phyloP scores from a whole-genome alignment of 2,113 vertebrate species.

The Eurystomus gularis region DNA sequence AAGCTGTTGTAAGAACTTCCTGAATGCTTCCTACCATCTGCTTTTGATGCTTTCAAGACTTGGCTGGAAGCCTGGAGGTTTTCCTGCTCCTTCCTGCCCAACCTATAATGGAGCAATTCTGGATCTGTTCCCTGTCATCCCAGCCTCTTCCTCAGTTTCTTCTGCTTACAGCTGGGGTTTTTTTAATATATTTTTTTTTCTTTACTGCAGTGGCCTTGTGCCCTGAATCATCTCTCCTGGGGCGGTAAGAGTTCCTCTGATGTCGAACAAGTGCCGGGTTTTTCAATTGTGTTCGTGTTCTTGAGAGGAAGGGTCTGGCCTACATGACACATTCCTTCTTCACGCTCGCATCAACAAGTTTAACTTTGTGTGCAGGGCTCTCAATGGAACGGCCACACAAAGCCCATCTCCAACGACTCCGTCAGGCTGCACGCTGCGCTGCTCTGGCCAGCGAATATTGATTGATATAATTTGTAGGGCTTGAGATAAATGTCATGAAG shows the following conservation, averaged over 20 bases:
- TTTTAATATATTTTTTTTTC: slow-evolving; percentile 22
- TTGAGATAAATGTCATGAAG: slow-evolving; percentile 75
- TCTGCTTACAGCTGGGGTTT: slow-evolving; percentile 70
- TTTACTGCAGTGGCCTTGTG: slow-evolving; percentile 77
- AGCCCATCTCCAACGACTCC: background rate
- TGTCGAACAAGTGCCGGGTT: slow-evolving; percentile 68
- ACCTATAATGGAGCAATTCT: slow-evolving; percentile 72
- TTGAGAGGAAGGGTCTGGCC: slow-evolving; percentile 82
- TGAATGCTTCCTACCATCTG: slow-evolving; percentile 83
- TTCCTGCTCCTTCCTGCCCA: slow-evolving; percentile 82
- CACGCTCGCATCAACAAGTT: slow-evolving; percentile 83
- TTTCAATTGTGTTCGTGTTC: slow-evolving; percentile 74
- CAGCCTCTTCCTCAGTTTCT: slow-evolving; percentile 72
- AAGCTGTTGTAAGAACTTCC: slow-evolving; percentile 75
- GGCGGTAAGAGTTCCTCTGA: slow-evolving; percentile 74
- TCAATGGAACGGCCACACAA: background rate
- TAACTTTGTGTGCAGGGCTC: slow-evolving; percentile 60
- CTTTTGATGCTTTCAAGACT: slow-evolving; percentile 80
- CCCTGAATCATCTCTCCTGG: slow-evolving; percentile 74
- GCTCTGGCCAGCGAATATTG: background rate
- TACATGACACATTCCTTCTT: slow-evolving; percentile 81
- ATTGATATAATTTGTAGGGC: slow-evolving; percentile 23
- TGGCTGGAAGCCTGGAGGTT: slow-evolving; percentile 80
- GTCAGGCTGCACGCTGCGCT: background rate
- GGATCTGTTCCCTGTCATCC: slow-evolving; percentile 77